phyloP scores from a whole-genome alignment of 2,797 vertebrate species.

The Oryzias dopingdopingensis region DNA sequence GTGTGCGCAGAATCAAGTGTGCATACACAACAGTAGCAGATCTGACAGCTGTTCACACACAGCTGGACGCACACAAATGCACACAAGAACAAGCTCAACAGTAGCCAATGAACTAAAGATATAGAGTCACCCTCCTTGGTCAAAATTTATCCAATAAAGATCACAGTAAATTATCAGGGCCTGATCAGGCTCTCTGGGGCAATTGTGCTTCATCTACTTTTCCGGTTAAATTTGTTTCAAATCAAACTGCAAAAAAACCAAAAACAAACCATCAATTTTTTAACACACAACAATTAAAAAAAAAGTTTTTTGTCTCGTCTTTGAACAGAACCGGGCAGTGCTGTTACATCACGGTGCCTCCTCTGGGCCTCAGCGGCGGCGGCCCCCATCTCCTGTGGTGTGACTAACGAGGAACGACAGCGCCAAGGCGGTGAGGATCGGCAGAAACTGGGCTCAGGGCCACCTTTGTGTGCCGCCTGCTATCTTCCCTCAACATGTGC shows the following conservation, averaged over 20 bases:
- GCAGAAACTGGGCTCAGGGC: slow-evolving; percentile 34
- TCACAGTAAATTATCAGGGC: too few relatives aligned
- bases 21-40: slow-evolving; percentile 64
- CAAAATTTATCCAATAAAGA: too few relatives aligned
- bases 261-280: too few relatives aligned
- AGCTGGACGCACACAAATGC: slow-evolving; percentile 59
- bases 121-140: too few relatives aligned
- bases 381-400: slow-evolving; percentile 65
- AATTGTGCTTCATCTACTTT: too few relatives aligned
- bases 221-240: too few relatives aligned
- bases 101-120: too few relatives aligned
- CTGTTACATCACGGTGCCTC: slow-evolving; percentile 20
- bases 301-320: too few relatives aligned
- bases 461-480: slow-evolving; percentile 24
- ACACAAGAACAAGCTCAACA: slow-evolving; percentile 3
- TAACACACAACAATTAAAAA: too few relatives aligned
- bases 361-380: slow-evolving; percentile 50
- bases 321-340: too few relatives aligned
- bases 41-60: slow-evolving; percentile 75
- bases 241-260: too few relatives aligned
- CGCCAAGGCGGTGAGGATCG: slow-evolving; percentile 60
- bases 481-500: slow-evolving; percentile 73
- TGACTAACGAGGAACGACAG: slow-evolving; percentile 76
- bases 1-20: slow-evolving; percentile 37
- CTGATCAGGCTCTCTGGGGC: too few relatives aligned